These are phyloP conservation scores for Helleia helle DNA, from an alignment of 2,888 invertebrate species.

Conservation along the genomic window DNA sequence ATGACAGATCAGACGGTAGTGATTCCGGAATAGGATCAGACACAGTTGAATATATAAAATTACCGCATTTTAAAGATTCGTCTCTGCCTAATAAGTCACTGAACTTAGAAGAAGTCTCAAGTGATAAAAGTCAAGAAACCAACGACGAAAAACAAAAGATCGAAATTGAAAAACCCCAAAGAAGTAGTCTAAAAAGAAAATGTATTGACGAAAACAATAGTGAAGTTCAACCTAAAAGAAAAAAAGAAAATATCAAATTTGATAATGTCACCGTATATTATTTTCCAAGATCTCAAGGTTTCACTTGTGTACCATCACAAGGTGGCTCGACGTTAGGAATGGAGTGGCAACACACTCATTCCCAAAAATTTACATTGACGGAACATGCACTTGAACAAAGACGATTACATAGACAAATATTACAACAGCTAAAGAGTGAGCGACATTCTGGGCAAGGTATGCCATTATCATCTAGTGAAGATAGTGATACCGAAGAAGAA, in stretches of 20 bases:
- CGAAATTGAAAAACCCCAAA: constrained; percentile 34
- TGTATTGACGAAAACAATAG: constrained; percentile 49
- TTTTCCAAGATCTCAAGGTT: constrained; percentile 94
- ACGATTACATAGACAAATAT: constrained; percentile 86
- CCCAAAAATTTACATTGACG: constrained; percentile 84
- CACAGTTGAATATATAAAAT: constrained; percentile 74
- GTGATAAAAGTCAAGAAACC: constrained; percentile 23
- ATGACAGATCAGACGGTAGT: constrained; percentile 85
- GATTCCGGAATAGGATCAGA: constrained; percentile 89
- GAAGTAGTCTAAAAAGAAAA: constrained; percentile 82
- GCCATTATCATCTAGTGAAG: constrained; percentile 83
- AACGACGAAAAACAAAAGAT: constrained; percentile 24
- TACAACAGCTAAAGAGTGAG: constrained; percentile 82
- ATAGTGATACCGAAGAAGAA: constrained; percentile 90
- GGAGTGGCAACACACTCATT: constrained; percentile 82
- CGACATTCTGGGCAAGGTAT: constrained; percentile 71
- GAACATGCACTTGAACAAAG: constrained; percentile 94
- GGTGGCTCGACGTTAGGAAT: constrained; percentile 95
- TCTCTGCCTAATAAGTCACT: constrained; percentile 37
- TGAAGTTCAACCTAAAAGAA: constrained; percentile 72
- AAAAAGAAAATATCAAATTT: constrained; percentile 89
- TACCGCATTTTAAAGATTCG: constrained; percentile 45
- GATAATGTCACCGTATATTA: constrained; percentile 95
- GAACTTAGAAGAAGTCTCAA: constrained; percentile 20
- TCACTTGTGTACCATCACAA: constrained; percentile 92